phyloP scores from a whole-genome alignment of 2,797 vertebrate species.

The Kryptopterus vitreolus region DNA sequence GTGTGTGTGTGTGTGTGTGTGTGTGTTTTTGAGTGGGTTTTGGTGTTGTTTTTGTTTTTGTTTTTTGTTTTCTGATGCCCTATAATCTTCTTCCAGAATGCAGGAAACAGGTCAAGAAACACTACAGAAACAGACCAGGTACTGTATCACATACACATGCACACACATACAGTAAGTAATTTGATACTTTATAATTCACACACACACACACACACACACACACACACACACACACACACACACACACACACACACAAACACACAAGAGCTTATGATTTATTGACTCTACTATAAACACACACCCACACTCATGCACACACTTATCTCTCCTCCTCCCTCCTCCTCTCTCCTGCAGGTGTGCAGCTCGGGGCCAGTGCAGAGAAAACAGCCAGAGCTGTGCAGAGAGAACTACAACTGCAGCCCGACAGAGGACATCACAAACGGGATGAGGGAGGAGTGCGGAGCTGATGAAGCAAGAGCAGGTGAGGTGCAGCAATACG shows the following conservation, averaged over 20 bases:
- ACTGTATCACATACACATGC: not conserved
- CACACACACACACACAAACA: constrained; percentile 8
- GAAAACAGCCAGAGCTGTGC: constrained; percentile 33
- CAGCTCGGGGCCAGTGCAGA: constrained; percentile 33
- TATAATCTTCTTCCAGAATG: constrained; percentile 37
- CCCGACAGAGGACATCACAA: constrained; percentile 24
- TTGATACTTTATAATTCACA: constrained; percentile 1
- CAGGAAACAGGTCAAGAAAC: constrained; percentile 46
- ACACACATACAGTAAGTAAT: not conserved
- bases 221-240: not conserved
- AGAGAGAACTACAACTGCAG: constrained; percentile 38
- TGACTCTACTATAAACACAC: constrained; percentile 35
- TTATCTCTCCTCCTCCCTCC: constrained; percentile 4
- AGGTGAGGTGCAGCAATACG: constrained; percentile 45
- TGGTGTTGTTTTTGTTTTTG: not conserved
- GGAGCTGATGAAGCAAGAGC: constrained; percentile 31
- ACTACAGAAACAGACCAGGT: constrained; percentile 48
- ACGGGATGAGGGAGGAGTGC: constrained; percentile 32
- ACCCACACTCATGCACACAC: constrained; percentile 23
- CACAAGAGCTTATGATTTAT: constrained; percentile 17
- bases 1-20: not conserved
- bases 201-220: not conserved
- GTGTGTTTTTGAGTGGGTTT: constrained; percentile 9
- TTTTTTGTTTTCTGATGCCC: not conserved
- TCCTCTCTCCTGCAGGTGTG: constrained; percentile 36